phyloP scores from a whole-genome alignment of 1,140 invertebrate species.

The Drosophila kanapiae region DNA sequence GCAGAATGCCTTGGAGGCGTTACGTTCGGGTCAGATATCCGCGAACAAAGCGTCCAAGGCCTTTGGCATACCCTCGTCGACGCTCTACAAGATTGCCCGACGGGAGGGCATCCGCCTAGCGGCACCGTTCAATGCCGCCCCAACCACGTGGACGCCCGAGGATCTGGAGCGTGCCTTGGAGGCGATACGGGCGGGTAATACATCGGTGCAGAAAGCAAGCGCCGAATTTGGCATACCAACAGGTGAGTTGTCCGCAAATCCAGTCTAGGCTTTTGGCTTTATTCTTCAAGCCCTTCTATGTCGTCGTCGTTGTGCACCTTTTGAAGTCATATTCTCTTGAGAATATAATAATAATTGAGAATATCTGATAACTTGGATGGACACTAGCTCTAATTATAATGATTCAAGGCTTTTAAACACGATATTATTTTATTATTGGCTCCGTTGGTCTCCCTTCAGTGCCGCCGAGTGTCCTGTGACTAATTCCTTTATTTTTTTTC shows the following conservation, averaged over 20 bases:
- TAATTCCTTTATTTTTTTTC: conserved; percentile 21
- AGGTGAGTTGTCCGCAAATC: conserved; percentile 80
- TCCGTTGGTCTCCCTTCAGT: background rate
- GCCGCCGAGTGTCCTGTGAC: background rate
- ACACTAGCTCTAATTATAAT: no score
- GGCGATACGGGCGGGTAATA: conserved; percentile 92
- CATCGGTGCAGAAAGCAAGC: conserved; percentile 94
- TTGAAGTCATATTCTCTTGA: no score
- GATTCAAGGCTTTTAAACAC: no score
- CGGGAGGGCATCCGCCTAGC: conserved; percentile 94
- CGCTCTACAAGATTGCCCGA: conserved; percentile 95
- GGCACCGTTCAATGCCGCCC: conserved; percentile 95
- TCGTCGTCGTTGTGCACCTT: background rate
- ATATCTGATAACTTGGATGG: no score
- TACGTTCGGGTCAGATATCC: conserved; percentile 93
- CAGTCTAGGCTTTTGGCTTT: background rate
- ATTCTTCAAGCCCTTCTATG: no score
- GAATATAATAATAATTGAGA: no score
- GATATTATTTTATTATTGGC: background rate
- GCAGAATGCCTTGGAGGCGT: conserved; percentile 91
- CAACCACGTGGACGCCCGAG: conserved; percentile 94
- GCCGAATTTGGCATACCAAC: conserved; percentile 94
- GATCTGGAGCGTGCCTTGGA: conserved; percentile 93
- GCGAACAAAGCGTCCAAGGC: conserved; percentile 96
- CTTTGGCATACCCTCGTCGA: conserved; percentile 95